Base-by-base conservation (phyloP, 2,797 vertebrate genomes). In the Lithobates sylvaticus region DNA sequence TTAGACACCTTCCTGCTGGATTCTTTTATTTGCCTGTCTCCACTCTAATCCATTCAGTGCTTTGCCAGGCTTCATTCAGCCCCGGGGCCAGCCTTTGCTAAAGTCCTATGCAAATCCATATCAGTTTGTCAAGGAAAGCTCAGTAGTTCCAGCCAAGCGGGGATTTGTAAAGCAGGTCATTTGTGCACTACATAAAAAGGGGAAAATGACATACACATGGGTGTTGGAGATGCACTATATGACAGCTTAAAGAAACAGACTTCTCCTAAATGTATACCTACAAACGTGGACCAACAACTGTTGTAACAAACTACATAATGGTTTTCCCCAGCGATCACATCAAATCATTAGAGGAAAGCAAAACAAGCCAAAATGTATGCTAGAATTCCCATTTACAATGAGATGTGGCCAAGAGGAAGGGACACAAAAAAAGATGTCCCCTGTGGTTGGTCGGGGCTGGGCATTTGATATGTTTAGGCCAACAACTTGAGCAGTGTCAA, bases 11-110 rank as follows among this genome's bases (percentile, higher is more conserved):
- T 74, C 70, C 70, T 74, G 83, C 70, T 54, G 58, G 76, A 85
- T 73, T 74, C 76, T 79, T 79, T 80, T 79, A 79, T 85, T 85
- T 79, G 69, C 54, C 84, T 85, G 84, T 85, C 84, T 85, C 84
- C 70, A 85, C 76, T 47, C 76, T 85, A 85, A 85, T 85, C 84
- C 84, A 79, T 79, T 68, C 69, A 85, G 68, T 73, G 74, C 76
- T 65, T 72, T 79, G 84, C 76, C 84, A 85, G 78, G 76, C 76
- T 67, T 78, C 76, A 65, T 74, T 85, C 84, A 82, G 76, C 76
- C 50, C 34, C 36, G 61, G 68, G 68, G 69, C 50, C 50, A 72
- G 50, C 83, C 68, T 69, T 82, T 84, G 65, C 50, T n/a, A 78
- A 71, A 84, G 76, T 61, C 15, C 76, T 84, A 82, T 82, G 70